These are phyloP conservation scores for Listronotus oregonensis DNA, from an alignment of 1,140 invertebrate species.

Conservation along the genomic window DNA sequence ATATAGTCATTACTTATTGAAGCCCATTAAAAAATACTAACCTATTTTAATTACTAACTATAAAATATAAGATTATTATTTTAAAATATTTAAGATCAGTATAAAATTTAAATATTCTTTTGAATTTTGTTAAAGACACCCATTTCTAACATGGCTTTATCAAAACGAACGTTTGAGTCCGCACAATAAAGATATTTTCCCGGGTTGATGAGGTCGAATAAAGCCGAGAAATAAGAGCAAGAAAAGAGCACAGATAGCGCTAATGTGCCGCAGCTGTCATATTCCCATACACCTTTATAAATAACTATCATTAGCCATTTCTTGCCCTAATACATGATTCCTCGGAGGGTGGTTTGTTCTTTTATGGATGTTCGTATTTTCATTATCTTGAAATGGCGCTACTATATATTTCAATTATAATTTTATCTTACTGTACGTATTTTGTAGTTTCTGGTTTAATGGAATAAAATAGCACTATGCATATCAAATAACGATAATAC, in stretches of 20 bases:
- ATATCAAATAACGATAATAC: no score
- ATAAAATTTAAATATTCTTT: no score
- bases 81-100: no score
- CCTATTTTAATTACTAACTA: no score
- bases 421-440: background rate
- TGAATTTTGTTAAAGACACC: no score
- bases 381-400: slow-evolving; percentile 18
- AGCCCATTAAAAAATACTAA: no score
- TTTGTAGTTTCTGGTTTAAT: no score
- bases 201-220: slow-evolving; percentile 37
- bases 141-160: slow-evolving; percentile 11
- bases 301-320: slow-evolving; percentile 44
- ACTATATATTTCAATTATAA: slow-evolving; percentile 27
- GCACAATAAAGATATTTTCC: slow-evolving; percentile 38
- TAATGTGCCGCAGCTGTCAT: slow-evolving; percentile 43
- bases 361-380: slow-evolving; percentile 36
- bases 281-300: slow-evolving; percentile 45
- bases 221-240: slow-evolving; percentile 30
- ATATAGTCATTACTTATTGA: no score
- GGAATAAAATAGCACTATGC: no score
- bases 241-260: slow-evolving; percentile 37
- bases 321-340: slow-evolving; percentile 38
- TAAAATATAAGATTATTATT: no score
- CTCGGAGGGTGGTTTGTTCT: slow-evolving; percentile 24
- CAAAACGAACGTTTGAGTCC: slow-evolving; percentile 16